These are phyloP conservation scores for Patiria pectinifera DNA, from an alignment of 53 echinoderm and acorn worm genomes.

Conservation along the genomic window DNA sequence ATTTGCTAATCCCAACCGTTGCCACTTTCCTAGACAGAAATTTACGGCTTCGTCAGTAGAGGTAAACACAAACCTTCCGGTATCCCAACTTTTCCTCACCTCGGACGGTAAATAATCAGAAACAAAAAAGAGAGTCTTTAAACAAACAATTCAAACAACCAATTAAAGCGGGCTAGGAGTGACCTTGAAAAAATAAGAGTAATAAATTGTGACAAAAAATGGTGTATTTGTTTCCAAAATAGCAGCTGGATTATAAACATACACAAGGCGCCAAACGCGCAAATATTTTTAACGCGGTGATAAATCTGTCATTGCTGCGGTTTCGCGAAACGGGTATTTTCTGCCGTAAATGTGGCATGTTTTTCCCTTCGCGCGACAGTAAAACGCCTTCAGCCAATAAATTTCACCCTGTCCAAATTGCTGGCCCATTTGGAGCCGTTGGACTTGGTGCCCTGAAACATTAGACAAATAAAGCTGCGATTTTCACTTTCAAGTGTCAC, in stretches of 20 bases:
- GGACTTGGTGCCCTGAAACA: neutral
- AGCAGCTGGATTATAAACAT: conserved; percentile 1
- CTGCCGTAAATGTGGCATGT: neutral
- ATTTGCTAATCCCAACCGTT: no score
- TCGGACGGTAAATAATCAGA: neutral
- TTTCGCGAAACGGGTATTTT: neutral
- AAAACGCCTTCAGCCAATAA: neutral
- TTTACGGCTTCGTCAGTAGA: neutral
- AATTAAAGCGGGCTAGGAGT: neutral
- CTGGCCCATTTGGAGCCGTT: neutral
- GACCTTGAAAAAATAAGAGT: conserved; percentile 5
- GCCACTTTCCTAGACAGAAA: neutral
- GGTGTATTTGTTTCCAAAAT: neutral
- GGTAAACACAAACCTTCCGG: neutral
- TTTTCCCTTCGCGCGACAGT: neutral
- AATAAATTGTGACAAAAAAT: neutral
- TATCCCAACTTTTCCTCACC: neutral
- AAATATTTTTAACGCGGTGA: conserved; percentile 2
- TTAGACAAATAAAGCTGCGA: neutral
- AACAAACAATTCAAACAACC: neutral
- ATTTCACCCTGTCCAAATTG: neutral
- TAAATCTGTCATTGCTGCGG: conserved; percentile 7
- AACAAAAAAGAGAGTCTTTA: neutral
- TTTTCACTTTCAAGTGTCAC: neutral
- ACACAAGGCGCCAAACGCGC: conserved; percentile 12